Evolutionary conservation across 2,888 invertebrate species (phyloP), one percentile per base, ranked within the genome.

Genomic region (Chelonus formosanus): DNA sequence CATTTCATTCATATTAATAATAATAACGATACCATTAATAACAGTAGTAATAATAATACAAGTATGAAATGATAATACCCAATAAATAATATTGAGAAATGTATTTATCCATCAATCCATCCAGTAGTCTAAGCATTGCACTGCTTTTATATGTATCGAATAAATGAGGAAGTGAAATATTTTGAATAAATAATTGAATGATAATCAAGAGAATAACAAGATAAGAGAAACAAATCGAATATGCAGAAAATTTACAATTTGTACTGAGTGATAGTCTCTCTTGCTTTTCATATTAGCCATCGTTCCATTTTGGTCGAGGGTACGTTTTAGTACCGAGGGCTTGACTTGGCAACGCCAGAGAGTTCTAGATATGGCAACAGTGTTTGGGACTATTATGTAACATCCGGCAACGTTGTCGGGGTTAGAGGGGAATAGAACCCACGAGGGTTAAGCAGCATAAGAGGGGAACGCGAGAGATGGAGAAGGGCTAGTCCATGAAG

Each of bases 351-450:
- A 76, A 75, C 75, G 68, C 60, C 72, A 74, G 70, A 75, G 76
- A 75, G 52, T 54, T 61, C 47, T 47, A 53, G 69, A 75, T 45
- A 62, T 70, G 81, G 81, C 82, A 82, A 81, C 82, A 58, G 66
- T 62, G 71, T 72, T 54, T 57, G 74, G 73, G 72, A 74, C 80
- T 81, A 81, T 83, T 83, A 82, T 81, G 81, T 82, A 82, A 82
- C 81, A 82, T 79, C 80, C 82, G 81, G 83, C 81, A 82, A 81
- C 82, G 78, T 77, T 76, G 78, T 76, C 67, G 75, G 71, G 74
- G 73, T 71, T 62, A 72, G 63, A 71, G 68, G 74, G 67, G 73
- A 54, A 58, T 67, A 52, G 63, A 57, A 40, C 55, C 65, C 56
- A 56, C 35, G 47, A 45, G 57, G 50, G 60, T 65, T 55, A 60